phyloP scores from a whole-genome alignment of 2,113 vertebrate species.

The Lonchura striata region DNA sequence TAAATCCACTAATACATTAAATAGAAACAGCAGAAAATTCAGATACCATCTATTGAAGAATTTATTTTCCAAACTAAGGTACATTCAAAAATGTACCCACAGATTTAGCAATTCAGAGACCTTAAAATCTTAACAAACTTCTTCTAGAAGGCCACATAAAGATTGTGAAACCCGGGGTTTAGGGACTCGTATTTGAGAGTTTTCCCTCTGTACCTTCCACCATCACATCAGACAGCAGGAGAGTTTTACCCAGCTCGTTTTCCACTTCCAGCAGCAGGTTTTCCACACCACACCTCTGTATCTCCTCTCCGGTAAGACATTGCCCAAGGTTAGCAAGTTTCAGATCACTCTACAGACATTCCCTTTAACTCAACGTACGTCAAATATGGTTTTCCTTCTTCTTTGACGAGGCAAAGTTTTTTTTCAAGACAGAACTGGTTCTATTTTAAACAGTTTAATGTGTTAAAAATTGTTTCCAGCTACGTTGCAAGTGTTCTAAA shows the following conservation, averaged over 20 bases:
- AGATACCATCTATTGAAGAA: neutral
- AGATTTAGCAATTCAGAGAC: neutral
- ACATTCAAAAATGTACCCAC: neutral
- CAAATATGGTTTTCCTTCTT: neutral
- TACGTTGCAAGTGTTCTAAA: neutral
- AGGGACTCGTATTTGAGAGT: neutral
- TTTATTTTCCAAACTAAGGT: neutral
- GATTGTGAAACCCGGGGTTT: fast-evolving
- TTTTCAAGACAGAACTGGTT: neutral
- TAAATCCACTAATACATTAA: neutral
- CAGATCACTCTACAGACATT: neutral
- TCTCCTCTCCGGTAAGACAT: neutral
- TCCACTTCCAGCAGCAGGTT: neutral
- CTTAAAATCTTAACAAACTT: neutral
- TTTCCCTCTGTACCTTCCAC: neutral
- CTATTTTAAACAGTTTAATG: neutral
- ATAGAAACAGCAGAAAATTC: neutral
- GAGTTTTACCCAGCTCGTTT: neutral
- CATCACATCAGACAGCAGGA: neutral
- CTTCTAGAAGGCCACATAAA: neutral
- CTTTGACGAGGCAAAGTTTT: neutral
- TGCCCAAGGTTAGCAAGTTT: neutral
- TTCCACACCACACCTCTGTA: neutral
- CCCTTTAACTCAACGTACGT: neutral
- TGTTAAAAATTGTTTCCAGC: slow-evolving; percentile 1